These are phyloP conservation scores for Xylota sylvarum DNA, from an alignment of 2,888 invertebrate species.

Conservation along the genomic window DNA sequence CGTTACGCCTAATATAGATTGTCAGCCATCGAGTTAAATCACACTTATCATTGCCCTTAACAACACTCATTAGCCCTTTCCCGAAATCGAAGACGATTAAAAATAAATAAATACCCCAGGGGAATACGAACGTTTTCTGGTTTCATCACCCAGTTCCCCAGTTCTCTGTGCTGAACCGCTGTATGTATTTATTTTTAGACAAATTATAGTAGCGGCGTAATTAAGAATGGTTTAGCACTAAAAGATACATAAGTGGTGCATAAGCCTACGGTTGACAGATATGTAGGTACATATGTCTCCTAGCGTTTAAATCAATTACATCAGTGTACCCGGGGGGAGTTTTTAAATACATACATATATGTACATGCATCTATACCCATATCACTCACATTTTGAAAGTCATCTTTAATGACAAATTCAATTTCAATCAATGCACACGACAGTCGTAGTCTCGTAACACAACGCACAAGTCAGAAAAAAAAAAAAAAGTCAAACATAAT, in stretches of 20 bases:
- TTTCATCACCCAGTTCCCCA: constrained; percentile 34
- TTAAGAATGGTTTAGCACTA: constrained; percentile 21
- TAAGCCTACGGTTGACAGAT: constrained; percentile 24
- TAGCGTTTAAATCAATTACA: constrained; percentile 30
- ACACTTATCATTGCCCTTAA: constrained; percentile 56
- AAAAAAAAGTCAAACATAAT: constrained; percentile 32
- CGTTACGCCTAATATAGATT: constrained; percentile 46
- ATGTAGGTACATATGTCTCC: constrained; percentile 26
- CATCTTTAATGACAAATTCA: constrained; percentile 7
- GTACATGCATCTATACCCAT: too few species aligned
- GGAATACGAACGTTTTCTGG: constrained; percentile 25
- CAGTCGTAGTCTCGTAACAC: too few species aligned
- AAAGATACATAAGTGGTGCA: constrained; percentile 37
- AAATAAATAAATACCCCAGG: constrained; percentile 61
- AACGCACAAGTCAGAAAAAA: neutral
- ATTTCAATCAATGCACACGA: constrained; percentile 2
- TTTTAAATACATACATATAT: neutral
- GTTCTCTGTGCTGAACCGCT: neutral
- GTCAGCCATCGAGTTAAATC: constrained; percentile 45
- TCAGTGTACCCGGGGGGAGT: neutral
- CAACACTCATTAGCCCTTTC: constrained; percentile 30
- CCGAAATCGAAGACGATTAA: constrained; percentile 41
- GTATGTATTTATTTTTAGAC: constrained; percentile 42
- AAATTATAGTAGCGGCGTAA: constrained; percentile 1
- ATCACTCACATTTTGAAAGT: neutral